Percentiles rank a stretch among this genome's conserved stretches.
These are phyloP conservation scores for Shinisaurus crocodilurus DNA, from an alignment of 2,113 vertebrate species.

Conservation along the genomic window DNA sequence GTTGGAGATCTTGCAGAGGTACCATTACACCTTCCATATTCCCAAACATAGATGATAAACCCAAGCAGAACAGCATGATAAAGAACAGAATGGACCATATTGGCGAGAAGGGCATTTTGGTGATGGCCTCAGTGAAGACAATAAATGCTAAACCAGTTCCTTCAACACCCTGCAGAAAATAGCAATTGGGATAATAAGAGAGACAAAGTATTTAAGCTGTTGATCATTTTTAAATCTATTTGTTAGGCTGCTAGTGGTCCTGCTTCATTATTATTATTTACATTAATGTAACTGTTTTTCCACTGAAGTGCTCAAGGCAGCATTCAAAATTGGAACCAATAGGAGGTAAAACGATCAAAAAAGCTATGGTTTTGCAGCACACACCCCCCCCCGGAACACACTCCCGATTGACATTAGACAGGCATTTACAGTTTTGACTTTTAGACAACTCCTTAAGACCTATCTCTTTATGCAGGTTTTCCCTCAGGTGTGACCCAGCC, in stretches of 20 bases:
- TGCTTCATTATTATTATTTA: background rate
- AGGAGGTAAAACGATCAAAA: background rate
- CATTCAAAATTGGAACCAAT: background rate
- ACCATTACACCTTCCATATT: constrained; percentile 89
- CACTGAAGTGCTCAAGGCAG: background rate
- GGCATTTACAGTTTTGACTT: no score
- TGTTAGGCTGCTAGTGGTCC: background rate
- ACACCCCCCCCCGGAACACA: no score
- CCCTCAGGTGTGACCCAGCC: no score
- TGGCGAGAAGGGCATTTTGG: constrained; percentile 91
- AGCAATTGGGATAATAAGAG: constrained; percentile 11
- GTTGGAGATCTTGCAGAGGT: constrained; percentile 84
- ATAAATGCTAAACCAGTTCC: constrained; percentile 95
- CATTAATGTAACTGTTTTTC: background rate
- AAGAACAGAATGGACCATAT: constrained; percentile 97
- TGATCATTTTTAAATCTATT: background rate
- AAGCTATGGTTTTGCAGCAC: no score
- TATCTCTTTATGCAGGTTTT: no score
- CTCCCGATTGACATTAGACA: no score
- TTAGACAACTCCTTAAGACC: no score
- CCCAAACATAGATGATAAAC: constrained; percentile 94
- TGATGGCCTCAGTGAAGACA: constrained; percentile 94
- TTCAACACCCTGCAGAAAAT: constrained; percentile 84
- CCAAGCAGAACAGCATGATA: constrained; percentile 94
- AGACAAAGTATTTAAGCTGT: background rate